A percentile compares a stretch with the other conserved stretches of the same genome.
These are phyloP conservation scores for Torymus auratus DNA, from an alignment of 2,888 invertebrate genomes.

Conservation along the genomic window DNA sequence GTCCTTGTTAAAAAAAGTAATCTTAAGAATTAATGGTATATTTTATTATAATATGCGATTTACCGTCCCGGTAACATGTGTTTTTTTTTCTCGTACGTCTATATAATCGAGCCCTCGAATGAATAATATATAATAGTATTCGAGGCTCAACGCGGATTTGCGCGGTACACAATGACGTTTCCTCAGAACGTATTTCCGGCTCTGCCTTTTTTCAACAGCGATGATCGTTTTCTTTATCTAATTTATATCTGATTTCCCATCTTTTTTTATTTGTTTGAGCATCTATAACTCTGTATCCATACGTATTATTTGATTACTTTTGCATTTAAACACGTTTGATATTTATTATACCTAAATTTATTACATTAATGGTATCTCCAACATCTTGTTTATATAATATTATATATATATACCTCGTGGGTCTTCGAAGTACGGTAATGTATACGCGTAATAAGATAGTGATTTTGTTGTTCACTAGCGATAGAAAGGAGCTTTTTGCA, in stretches of 20 bases:
- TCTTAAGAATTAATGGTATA: slow-evolving; percentile 28
- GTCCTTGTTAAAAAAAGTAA: slow-evolving; percentile 39
- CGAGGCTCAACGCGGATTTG: slow-evolving; percentile 4
- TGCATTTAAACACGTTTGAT: slow-evolving; percentile 62
- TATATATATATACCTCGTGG: slow-evolving; percentile 8
- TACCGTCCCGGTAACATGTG: neutral
- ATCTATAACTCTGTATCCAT: slow-evolving; percentile 47
- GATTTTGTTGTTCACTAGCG: slow-evolving; percentile 30
- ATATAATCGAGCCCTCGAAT: slow-evolving; percentile 8
- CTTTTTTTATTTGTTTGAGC: slow-evolving; percentile 30
- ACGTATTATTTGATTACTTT: slow-evolving; percentile 65
- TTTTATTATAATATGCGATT: slow-evolving; percentile 1
- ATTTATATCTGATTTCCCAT: slow-evolving; percentile 40
- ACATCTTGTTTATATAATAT: slow-evolving; percentile 45
- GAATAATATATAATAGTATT: slow-evolving; percentile 15
- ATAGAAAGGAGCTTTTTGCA: slow-evolving; percentile 34
- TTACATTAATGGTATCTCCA: slow-evolving; percentile 52
- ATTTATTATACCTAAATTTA: slow-evolving; percentile 54
- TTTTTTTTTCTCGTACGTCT: neutral
- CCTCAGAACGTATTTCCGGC: slow-evolving; percentile 45
- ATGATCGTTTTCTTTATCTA: slow-evolving; percentile 36
- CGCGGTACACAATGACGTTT: neutral
- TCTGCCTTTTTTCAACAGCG: slow-evolving; percentile 42
- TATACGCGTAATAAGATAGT: slow-evolving; percentile 32
- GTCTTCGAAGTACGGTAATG: slow-evolving; percentile 33